Evolutionary conservation across 2,113 vertebrate species (phyloP).

Genomic region (Scomber scombrus): DNA sequence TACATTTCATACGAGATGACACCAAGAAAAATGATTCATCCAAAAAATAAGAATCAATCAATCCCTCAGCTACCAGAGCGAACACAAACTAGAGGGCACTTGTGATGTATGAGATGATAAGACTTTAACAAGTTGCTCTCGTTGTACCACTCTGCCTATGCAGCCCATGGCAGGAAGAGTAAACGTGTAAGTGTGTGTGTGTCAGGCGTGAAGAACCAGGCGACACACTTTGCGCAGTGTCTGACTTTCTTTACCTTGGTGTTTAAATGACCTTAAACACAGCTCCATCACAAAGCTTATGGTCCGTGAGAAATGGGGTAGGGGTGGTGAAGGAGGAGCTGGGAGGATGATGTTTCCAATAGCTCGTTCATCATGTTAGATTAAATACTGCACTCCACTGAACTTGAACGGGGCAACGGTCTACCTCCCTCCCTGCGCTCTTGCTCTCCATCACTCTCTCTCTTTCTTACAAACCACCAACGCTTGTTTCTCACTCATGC

Average conservation of each 20-base stretch:
- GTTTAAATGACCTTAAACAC: conserved; percentile 77
- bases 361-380: conserved; percentile 87
- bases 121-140: conserved; percentile 15
- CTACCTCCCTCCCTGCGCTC: conserved; percentile 47
- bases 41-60: conserved; percentile 16
- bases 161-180: not conserved
- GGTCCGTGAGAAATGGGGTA: conserved; percentile 54
- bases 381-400: conserved; percentile 85
- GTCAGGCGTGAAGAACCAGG: not conserved
- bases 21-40: conserved; percentile 7
- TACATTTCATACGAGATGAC: not conserved
- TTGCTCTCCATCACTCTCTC: conserved; percentile 59
- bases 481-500: conserved; percentile 43
- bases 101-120: conserved; percentile 44
- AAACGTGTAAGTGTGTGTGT: conserved; percentile 22
- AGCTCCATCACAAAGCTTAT: conserved; percentile 66
- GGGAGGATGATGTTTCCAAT: conserved; percentile 72
- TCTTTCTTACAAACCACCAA: conserved; percentile 53
- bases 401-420: conserved; percentile 77
- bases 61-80: conserved; percentile 14
- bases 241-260: conserved; percentile 73
- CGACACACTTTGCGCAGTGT: conserved; percentile 42
- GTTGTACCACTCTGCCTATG: conserved; percentile 25
- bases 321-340: conserved; percentile 57
- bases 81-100: conserved; percentile 18